Percentiles rank a stretch among this genome's conserved stretches.
phyloP scores from a whole-genome alignment of 2,888 invertebrate genomes.

The Calliscelio sp. region DNA sequence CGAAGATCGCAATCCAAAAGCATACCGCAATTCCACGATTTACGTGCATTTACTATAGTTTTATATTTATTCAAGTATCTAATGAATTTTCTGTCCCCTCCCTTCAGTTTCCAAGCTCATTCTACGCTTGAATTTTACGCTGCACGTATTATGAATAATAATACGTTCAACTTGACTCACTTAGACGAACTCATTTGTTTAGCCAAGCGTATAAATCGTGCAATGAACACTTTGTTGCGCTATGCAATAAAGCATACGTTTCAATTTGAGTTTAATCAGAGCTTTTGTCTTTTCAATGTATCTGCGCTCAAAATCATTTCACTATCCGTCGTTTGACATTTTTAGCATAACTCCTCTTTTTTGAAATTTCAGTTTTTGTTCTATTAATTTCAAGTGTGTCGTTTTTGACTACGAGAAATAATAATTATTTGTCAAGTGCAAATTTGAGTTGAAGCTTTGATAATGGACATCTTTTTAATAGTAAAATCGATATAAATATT shows the following conservation, averaged over 20 bases:
- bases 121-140: conserved; percentile 38
- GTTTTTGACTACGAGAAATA: too few relatives aligned
- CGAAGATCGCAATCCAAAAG: conserved; percentile 25
- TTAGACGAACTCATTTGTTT: conserved; percentile 54
- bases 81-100: conserved; percentile 31
- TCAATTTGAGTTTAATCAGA: conserved; percentile 59
- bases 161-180: conserved; percentile 50
- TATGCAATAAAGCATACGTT: conserved; percentile 55
- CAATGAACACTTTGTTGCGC: conserved; percentile 61
- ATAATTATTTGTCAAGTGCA: too few relatives aligned
- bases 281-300: conserved; percentile 47
- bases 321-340: conserved; percentile 23
- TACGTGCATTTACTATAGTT: neutral
- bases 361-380: too few relatives aligned
- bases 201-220: conserved; percentile 32
- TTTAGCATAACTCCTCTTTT: too few relatives aligned
- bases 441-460: too few relatives aligned
- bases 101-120: too few relatives aligned
- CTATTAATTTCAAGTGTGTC: too few relatives aligned
- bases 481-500: too few relatives aligned
- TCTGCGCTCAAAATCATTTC: conserved; percentile 9
- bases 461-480: too few relatives aligned
- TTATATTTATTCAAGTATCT: conserved; percentile 40
- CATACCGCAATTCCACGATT: conserved; percentile 14
- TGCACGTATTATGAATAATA: conserved; percentile 44